Evolutionary conservation across 2,888 invertebrate genomes (phyloP).

Genomic region (Harpalus rubripes): DNA sequence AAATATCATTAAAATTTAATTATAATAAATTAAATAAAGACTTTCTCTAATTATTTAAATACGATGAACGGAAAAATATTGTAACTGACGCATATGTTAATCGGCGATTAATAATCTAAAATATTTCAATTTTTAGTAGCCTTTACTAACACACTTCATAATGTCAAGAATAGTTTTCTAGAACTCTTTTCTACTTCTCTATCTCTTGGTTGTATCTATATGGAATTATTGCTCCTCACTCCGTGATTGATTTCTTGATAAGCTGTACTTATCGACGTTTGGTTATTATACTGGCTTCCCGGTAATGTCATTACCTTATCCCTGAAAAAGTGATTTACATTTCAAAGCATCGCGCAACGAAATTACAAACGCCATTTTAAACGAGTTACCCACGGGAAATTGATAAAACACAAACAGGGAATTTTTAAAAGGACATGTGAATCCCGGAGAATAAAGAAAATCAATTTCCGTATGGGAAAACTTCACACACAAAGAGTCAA

Average conservation of each 20-base stretch:
- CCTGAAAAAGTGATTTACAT: constrained; percentile 45
- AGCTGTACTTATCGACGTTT: neutral
- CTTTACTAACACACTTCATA: no score
- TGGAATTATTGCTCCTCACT: neutral
- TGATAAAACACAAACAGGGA: constrained; percentile 51
- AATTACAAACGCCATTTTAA: constrained; percentile 58
- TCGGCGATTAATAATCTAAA: no score
- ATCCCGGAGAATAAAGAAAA: constrained; percentile 52
- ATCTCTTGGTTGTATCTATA: no score
- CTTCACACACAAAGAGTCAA: neutral
- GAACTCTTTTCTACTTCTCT: no score
- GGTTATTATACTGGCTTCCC: neutral
- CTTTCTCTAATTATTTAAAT: no score
- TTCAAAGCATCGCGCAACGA: constrained; percentile 48
- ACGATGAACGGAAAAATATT: no score
- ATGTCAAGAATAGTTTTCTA: no score
- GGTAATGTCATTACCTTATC: neutral
- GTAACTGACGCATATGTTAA: no score
- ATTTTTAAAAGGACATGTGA: constrained; percentile 50
- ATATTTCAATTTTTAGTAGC: no score
- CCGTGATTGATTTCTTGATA: neutral
- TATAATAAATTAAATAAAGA: no score
- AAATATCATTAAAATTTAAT: no score
- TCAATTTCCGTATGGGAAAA: constrained; percentile 45
- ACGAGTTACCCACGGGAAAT: constrained; percentile 43